A percentile compares a stretch with the other conserved stretches of the same genome.
Evolutionary conservation across 2,888 invertebrate genomes (phyloP).

Genomic region (Chromoteleia sp.): DNA sequence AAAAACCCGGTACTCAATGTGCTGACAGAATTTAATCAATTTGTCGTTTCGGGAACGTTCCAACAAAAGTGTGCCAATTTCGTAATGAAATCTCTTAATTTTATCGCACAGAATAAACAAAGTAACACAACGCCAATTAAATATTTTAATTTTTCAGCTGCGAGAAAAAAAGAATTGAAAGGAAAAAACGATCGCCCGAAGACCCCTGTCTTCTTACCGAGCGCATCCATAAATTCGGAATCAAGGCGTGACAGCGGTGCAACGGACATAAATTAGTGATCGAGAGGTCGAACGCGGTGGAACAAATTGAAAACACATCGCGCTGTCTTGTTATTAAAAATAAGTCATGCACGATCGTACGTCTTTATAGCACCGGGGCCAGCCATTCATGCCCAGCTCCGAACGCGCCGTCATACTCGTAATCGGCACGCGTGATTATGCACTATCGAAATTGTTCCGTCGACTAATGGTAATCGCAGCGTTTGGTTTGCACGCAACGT

Average conservation of each 20-base stretch:
- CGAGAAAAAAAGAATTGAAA: too few relatives aligned
- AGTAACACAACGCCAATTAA: too few relatives aligned
- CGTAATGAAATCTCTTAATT: too few relatives aligned
- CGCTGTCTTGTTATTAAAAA: slow-evolving; percentile 58
- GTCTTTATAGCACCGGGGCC: slow-evolving; percentile 20
- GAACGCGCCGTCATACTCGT: slow-evolving; percentile 42
- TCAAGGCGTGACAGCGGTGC: slow-evolving; percentile 40
- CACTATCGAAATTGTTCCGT: slow-evolving; percentile 50
- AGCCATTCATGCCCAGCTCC: slow-evolving; percentile 21
- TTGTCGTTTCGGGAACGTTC: too few relatives aligned
- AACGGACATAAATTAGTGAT: slow-evolving; percentile 52
- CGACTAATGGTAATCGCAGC: slow-evolving; percentile 40
- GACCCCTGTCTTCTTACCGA: not conserved
- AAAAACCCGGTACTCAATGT: too few relatives aligned
- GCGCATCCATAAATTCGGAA: slow-evolving; percentile 30
- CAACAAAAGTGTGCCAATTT: too few relatives aligned
- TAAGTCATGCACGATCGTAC: slow-evolving; percentile 59
- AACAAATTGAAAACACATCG: slow-evolving; percentile 47
- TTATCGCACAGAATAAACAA: too few relatives aligned
- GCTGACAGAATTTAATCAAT: too few relatives aligned
- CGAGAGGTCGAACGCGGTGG: slow-evolving; percentile 45
- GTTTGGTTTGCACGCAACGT: slow-evolving; percentile 11
- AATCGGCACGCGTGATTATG: slow-evolving; percentile 46
- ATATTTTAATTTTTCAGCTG: too few relatives aligned
- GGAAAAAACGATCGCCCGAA: too few relatives aligned